Percentiles rank a stretch among this genome's conserved stretches.
phyloP scores from a whole-genome alignment of 2,888 invertebrate species.

The Arctia plantaginis region DNA sequence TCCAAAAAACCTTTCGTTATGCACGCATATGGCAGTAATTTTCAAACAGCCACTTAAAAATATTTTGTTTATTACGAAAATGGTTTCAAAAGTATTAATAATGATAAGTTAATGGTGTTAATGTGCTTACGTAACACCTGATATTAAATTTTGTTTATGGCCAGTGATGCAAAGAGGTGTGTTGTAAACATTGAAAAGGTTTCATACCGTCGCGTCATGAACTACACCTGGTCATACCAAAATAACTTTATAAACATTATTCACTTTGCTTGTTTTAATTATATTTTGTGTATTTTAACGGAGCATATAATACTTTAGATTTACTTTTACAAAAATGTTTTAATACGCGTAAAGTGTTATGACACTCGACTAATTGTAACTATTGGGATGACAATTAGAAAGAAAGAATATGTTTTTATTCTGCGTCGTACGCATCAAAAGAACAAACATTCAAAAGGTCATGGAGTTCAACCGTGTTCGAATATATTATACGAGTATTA shows the following conservation, averaged over 20 bases:
- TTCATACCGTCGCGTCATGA: not conserved
- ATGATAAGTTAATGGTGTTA: conserved; percentile 18
- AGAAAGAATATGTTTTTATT: no score
- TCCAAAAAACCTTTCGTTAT: conserved; percentile 6
- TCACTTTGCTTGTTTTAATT: not conserved
- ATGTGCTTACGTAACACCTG: conserved; percentile 14
- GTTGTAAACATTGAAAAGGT: not conserved
- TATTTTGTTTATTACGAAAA: conserved; percentile 20
- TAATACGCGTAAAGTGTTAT: not conserved
- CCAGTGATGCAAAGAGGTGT: conserved; percentile 2
- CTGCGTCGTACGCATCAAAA: no score
- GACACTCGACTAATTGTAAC: no score
- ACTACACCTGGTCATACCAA: not conserved
- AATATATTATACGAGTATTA: no score
- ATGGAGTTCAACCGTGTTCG: no score
- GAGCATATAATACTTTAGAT: not conserved
- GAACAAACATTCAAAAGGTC: no score
- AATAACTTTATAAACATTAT: not conserved
- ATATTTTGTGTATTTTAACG: not conserved
- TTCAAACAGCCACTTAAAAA: conserved; percentile 6
- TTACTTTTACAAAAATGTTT: not conserved
- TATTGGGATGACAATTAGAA: no score
- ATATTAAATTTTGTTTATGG: conserved; percentile 11
- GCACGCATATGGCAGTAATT: conserved; percentile 8
- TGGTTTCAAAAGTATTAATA: conserved; percentile 10